Evolutionary conservation across 1,140 invertebrate species (phyloP).

Genomic region (Sogatella furcifera): DNA sequence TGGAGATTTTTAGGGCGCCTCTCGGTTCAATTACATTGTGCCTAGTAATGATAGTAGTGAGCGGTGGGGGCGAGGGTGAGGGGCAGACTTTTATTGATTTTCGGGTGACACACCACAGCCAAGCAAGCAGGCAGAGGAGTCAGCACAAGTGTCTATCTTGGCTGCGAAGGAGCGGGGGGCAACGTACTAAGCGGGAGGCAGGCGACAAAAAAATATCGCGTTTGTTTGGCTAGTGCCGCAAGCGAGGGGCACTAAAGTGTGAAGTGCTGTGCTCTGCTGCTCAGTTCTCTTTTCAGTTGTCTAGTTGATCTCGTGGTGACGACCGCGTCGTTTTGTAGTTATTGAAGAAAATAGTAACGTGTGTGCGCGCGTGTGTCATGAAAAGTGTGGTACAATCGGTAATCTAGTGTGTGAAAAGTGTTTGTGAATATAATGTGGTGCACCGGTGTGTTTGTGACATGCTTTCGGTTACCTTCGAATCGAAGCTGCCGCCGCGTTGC

Average conservation of each 20-base stretch:
- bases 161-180: neutral
- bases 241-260: neutral
- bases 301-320: no score
- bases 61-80: slow-evolving; percentile 35
- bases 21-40: slow-evolving; percentile 23
- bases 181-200: neutral
- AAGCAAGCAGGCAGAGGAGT: neutral
- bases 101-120: slow-evolving; percentile 53
- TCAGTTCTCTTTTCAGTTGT: no score
- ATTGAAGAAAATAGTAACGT: no score
- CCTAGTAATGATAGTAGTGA: slow-evolving; percentile 26
- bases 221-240: neutral
- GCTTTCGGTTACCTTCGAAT: neutral
- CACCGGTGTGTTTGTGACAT: neutral
- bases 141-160: neutral
- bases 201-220: neutral
- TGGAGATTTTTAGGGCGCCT: slow-evolving; percentile 21
- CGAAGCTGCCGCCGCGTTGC: slow-evolving; percentile 19
- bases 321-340: no score
- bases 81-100: slow-evolving; percentile 50
- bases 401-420: no score
- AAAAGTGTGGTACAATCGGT: no score
- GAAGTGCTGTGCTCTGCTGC: neutral
- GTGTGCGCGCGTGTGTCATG: no score
- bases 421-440: no score